phyloP scores from a whole-genome alignment of 2,113 vertebrate genomes.

The Melanocharis versteri region DNA sequence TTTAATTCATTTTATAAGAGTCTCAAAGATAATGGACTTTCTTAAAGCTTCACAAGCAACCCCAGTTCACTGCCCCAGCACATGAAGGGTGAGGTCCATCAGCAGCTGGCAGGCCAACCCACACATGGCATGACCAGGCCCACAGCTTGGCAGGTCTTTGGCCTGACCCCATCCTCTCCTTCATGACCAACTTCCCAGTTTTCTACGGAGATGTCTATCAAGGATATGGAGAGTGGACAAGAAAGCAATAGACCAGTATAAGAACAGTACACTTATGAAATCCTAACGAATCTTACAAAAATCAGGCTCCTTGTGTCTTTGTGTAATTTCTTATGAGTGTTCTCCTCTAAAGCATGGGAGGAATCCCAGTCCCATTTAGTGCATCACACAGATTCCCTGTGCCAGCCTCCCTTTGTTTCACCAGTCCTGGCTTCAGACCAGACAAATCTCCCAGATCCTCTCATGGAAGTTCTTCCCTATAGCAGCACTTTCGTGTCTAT shows the following conservation, averaged over 20 bases:
- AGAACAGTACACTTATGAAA: not conserved
- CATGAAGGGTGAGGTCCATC: not conserved
- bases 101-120: not conserved
- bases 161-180: not conserved
- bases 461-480: not conserved
- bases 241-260: not conserved
- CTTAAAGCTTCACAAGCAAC: not conserved
- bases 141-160: not conserved
- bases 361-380: not conserved
- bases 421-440: not conserved
- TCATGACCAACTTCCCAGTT: not conserved
- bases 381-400: not conserved
- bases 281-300: not conserved
- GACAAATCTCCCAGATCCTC: not conserved
- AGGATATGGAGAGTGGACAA: not conserved
- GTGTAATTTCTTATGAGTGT: not conserved
- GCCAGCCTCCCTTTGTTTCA: not conserved
- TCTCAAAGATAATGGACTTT: not conserved
- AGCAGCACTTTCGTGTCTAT: not conserved
- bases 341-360: not conserved
- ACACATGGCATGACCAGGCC: fast-evolving
- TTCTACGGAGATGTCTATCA: not conserved
- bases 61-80: not conserved
- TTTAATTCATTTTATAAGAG: not conserved
- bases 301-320: not conserved